Base-by-base conservation (phyloP, 1,140 invertebrate species). In the Metopolophium dirhodum region DNA sequence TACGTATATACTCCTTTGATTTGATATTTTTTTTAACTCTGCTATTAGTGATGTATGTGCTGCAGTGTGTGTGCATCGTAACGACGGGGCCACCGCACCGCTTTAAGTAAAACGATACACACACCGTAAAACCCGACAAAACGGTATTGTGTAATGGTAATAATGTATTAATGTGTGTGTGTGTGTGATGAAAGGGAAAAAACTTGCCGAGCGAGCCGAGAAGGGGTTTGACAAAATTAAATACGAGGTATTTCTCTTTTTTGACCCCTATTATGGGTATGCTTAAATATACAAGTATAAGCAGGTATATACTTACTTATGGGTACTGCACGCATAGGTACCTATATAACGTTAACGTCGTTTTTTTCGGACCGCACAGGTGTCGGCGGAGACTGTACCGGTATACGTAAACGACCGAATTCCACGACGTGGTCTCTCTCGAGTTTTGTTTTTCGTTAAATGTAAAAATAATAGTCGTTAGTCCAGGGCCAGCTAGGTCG, bases 1-100 rank as follows among this genome's bases (percentile, higher is more conserved):
- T 47, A 47, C 87, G 49, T 89, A 88, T 86, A 87, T 86, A 87
- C 49, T 89, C 88, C 51, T 89, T 89, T 89, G 88, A 89, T 89
- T 89, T 57, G 88, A 89, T 54, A 85, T 87, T 45, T 51, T 89
- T 89, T 54, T 37, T 37, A 89, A 35, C 87, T n/a, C 20, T 18
- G 86, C 86, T 88, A 88, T 88, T 89, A 89, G 87, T 54, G 26
- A 37, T 23, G 47, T 88, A 54, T 47, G 23, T 85, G 83, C 23
- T 23, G 30, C 14, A 41, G 83, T 85, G 47, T 23, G 49, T 89
- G n/a, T 35, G 35, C 22, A 37, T 89, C 35, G 23, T 89, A 89
- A 89, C 22, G 49, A 89, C 88, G 35, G 35, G 22, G 20, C 88
- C 88, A 35, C 51, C 88, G 51, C 49, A 22, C 51, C 51, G 88